phyloP scores from a whole-genome alignment of 2,888 invertebrate genomes.

The Oxystoma pomonae region DNA sequence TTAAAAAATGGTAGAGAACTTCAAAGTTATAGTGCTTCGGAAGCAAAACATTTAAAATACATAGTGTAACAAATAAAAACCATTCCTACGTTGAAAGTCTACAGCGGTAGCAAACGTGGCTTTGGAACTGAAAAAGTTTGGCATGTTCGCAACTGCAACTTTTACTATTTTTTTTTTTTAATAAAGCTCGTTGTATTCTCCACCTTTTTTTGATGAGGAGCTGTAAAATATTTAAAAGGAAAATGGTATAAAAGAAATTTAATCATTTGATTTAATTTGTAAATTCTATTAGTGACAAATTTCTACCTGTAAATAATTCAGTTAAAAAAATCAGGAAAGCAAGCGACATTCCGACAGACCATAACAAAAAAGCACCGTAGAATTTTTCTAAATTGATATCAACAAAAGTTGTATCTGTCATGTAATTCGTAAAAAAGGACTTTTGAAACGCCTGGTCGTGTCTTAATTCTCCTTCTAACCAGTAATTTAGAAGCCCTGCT shows the following conservation, averaged over 20 bases:
- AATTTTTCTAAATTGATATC: slow-evolving; percentile 23
- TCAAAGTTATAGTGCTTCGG: no score
- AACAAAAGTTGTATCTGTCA: slow-evolving; percentile 11
- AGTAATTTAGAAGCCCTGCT: slow-evolving; percentile 27
- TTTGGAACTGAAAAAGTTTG: slow-evolving; percentile 36
- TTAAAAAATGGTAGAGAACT: neutral
- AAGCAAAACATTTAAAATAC: no score
- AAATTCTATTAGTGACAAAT: neutral
- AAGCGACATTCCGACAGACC: slow-evolving; percentile 20
- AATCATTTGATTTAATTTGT: no score
- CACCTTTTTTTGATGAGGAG: no score
- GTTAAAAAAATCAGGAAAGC: slow-evolving; percentile 22
- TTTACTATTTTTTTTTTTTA: no score
- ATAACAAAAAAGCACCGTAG: slow-evolving; percentile 23
- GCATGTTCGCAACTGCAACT: slow-evolving; percentile 29
- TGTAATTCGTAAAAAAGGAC: slow-evolving; percentile 19
- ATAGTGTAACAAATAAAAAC: no score
- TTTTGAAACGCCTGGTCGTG: slow-evolving; percentile 8
- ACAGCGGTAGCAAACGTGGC: slow-evolving; percentile 31
- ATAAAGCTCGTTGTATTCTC: no score
- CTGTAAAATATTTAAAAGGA: no score
- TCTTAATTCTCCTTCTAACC: slow-evolving; percentile 15
- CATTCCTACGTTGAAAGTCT: no score
- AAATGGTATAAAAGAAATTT: no score
- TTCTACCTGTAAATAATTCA: no score